Evolutionary conservation across 1,140 invertebrate genomes (phyloP).

Genomic region (Neotoxoptera formosana): DNA sequence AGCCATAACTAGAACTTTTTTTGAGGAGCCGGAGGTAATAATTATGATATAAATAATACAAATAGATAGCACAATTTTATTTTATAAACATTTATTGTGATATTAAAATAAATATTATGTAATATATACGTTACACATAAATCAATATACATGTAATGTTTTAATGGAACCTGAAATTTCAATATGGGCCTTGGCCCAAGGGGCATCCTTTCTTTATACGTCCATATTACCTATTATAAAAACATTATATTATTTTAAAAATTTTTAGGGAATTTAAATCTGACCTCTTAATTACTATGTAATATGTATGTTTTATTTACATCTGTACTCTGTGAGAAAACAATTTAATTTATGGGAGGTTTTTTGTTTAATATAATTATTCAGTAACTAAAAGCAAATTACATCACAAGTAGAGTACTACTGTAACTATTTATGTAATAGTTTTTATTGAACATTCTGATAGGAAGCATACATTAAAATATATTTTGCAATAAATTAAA

Average conservation of each 20-base stretch:
- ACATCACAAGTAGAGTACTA: not conserved
- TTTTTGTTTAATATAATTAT: not conserved
- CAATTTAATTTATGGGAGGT: not conserved
- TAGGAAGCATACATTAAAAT: not conserved
- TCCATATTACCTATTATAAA: not conserved
- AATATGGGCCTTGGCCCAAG: no score
- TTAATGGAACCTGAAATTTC: no score
- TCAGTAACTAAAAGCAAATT: not conserved
- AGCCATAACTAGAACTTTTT: no score
- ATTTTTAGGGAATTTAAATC: not conserved
- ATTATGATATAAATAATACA: no score
- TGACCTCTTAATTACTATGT: not conserved
- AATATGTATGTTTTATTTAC: not conserved
- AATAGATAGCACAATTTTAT: no score
- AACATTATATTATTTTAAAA: not conserved
- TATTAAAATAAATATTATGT: no score
- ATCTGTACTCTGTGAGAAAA: not conserved
- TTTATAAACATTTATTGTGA: no score
- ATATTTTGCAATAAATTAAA: not conserved
- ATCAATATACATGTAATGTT: no score
- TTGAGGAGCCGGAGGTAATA: no score
- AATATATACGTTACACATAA: no score
- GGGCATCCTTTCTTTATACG: no score
- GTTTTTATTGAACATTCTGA: not conserved
- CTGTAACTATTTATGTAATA: not conserved